A percentile compares a stretch with the other conserved stretches of the same genome.
Evolutionary conservation across 2,113 vertebrate genomes (phyloP).

Genomic region (Ictalurus punctatus): DNA sequence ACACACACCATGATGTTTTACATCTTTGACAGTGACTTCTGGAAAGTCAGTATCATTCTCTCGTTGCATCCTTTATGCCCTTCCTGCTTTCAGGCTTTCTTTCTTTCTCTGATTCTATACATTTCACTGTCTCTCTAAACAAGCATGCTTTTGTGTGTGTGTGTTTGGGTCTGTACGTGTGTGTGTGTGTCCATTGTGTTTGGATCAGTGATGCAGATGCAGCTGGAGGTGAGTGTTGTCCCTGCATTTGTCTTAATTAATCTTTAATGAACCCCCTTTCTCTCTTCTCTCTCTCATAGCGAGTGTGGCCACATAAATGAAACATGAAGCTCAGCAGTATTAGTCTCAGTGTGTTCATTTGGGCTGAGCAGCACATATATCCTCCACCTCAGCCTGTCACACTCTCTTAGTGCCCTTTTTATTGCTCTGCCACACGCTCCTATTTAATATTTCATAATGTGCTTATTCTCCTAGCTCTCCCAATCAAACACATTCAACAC

Average conservation of each 20-base stretch:
- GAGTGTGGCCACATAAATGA: conserved; percentile 50
- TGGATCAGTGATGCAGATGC: conserved; percentile 46
- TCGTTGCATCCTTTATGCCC: conserved; percentile 1
- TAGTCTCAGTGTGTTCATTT: conserved; percentile 49
- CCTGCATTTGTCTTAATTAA: conserved; percentile 57
- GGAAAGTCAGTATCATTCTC: background rate
- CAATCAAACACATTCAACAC: conserved; percentile 43
- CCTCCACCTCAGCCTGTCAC: conserved; percentile 44
- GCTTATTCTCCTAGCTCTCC: conserved; percentile 39
- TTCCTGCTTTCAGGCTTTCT: background rate
- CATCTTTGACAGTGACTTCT: background rate
- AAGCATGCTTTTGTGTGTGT: background rate
- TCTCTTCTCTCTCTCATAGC: conserved; percentile 25
- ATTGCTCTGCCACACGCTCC: conserved; percentile 45
- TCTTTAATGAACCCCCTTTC: conserved; percentile 54
- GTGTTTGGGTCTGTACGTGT: conserved; percentile 8
- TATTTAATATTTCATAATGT: conserved; percentile 51
- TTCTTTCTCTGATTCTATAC: conserved; percentile 28
- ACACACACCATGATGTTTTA: background rate
- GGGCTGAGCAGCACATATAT: conserved; percentile 47
- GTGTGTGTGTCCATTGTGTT: conserved; percentile 23
- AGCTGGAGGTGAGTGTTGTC: conserved; percentile 52
- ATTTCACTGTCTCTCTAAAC: conserved; percentile 17
- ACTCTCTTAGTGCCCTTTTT: conserved; percentile 36
- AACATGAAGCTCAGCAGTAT: conserved; percentile 50